Evolutionary conservation across 2,113 vertebrate species (phyloP).

Genomic region (Romanogobio albipinnatus): DNA sequence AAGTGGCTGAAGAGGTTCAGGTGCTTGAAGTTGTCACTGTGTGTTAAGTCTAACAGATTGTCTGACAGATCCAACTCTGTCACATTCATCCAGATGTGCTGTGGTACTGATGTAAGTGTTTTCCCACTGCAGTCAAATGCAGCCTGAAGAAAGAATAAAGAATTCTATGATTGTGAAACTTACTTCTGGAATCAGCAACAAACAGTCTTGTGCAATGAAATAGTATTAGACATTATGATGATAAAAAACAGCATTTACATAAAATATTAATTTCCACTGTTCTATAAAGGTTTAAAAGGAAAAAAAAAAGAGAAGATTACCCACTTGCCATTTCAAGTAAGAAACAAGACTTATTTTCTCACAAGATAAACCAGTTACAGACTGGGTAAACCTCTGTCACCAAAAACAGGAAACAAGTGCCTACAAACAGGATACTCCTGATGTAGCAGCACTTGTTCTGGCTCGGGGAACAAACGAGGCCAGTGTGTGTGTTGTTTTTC

Average conservation of each 20-base stretch:
- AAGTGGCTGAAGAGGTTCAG: constrained; percentile 62
- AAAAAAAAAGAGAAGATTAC: constrained; percentile 48
- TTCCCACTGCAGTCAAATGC: constrained; percentile 65
- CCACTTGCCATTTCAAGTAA: constrained; percentile 51
- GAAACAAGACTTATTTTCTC: constrained; percentile 31
- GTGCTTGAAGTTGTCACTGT: constrained; percentile 62
- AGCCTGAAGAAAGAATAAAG: constrained; percentile 43
- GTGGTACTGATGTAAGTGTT: constrained; percentile 60
- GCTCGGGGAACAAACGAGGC: constrained; percentile 53
- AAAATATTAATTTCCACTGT: background rate
- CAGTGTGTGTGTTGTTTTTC: constrained; percentile 31
- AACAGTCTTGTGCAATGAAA: background rate
- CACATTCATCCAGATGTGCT: constrained; percentile 50
- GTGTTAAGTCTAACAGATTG: constrained; percentile 69
- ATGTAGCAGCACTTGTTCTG: constrained; percentile 55
- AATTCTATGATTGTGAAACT: constrained; percentile 10
- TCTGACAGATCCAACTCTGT: constrained; percentile 68
- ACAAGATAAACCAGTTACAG: constrained; percentile 39
- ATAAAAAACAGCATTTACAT: background rate
- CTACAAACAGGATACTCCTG: constrained; percentile 73
- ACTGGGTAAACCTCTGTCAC: constrained; percentile 52
- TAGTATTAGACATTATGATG: background rate
- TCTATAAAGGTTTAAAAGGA: background rate
- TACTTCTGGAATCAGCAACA: background rate
- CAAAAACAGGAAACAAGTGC: constrained; percentile 70